Percentiles rank a stretch among this genome's conserved stretches.
These are phyloP conservation scores for Scalopus aquaticus DNA, from an alignment of 2,113 vertebrate genomes.

Conservation along the genomic window DNA sequence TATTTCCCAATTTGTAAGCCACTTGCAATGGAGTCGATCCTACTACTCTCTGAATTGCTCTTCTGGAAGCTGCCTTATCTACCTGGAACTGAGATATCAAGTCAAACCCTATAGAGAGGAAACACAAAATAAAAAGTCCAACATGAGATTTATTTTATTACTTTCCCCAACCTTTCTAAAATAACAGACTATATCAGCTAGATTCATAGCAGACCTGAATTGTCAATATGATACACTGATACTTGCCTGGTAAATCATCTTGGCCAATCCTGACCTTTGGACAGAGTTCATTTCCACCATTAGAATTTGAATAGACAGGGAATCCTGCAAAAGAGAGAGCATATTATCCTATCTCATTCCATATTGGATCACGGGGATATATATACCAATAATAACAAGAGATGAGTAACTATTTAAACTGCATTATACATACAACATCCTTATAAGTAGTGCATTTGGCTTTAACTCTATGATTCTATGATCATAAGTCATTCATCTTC, in stretches of 20 bases:
- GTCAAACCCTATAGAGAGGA: slow-evolving; percentile 88
- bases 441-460: not conserved
- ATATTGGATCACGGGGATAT: not conserved
- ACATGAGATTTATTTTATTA: slow-evolving; percentile 4
- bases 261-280: slow-evolving; percentile 87
- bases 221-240: not conserved
- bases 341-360: not conserved
- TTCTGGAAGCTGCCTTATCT: slow-evolving; percentile 90
- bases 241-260: slow-evolving; percentile 91
- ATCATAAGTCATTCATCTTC: slow-evolving; percentile 13
- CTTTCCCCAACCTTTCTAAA: not conserved
- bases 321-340: slow-evolving; percentile 84
- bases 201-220: not conserved
- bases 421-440: not conserved
- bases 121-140: slow-evolving; percentile 5
- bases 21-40: slow-evolving; percentile 88
- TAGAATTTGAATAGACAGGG: slow-evolving; percentile 85
- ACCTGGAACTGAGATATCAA: slow-evolving; percentile 94
- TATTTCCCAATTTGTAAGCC: slow-evolving; percentile 89
- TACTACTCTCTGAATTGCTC: slow-evolving; percentile 86
- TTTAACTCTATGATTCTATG: not conserved
- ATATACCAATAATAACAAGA: slow-evolving; percentile 8
- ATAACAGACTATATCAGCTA: not conserved
- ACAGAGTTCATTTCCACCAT: slow-evolving; percentile 85
- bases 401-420: slow-evolving; percentile 38